A percentile compares a stretch with the other conserved stretches of the same genome.
These are phyloP conservation scores for Tympanuchus pallidicinctus DNA, from an alignment of 2,113 vertebrate genomes.

Conservation along the genomic window DNA sequence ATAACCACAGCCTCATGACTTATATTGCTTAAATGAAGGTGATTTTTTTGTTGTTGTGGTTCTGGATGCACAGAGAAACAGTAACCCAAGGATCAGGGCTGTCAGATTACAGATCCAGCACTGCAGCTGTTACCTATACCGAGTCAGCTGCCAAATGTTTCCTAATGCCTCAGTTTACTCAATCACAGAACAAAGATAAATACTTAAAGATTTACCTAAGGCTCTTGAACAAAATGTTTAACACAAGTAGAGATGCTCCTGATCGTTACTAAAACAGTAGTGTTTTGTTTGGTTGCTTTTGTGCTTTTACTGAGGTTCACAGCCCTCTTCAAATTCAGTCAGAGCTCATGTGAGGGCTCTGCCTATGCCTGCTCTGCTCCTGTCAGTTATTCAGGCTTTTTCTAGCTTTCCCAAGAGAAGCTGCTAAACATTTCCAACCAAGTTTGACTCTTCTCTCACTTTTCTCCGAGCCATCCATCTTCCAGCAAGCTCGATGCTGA, in stretches of 20 bases:
- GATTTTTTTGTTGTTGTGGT: rapidly evolving
- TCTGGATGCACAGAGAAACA: neutral
- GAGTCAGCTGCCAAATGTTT: neutral
- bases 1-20: neutral
- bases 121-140: neutral
- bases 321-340: neutral
- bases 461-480: conserved; percentile 23
- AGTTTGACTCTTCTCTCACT: conserved; percentile 31
- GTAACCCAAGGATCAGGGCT: neutral
- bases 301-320: neutral
- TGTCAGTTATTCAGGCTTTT: conserved; percentile 16
- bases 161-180: neutral
- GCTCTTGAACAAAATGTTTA: neutral
- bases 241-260: neutral
- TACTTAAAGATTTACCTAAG: neutral
- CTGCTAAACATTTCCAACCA: neutral
- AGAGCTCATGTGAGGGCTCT: neutral
- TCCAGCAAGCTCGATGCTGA: conserved; percentile 15
- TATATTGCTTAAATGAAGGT: neutral
- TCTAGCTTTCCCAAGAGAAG: conserved; percentile 13
- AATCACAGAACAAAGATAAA: neutral
- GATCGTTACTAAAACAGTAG: neutral
- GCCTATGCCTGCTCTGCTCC: neutral
- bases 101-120: neutral
- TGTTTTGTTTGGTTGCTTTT: neutral